phyloP scores from a whole-genome alignment of 2,888 invertebrate species.

The Anoncus sp. region DNA sequence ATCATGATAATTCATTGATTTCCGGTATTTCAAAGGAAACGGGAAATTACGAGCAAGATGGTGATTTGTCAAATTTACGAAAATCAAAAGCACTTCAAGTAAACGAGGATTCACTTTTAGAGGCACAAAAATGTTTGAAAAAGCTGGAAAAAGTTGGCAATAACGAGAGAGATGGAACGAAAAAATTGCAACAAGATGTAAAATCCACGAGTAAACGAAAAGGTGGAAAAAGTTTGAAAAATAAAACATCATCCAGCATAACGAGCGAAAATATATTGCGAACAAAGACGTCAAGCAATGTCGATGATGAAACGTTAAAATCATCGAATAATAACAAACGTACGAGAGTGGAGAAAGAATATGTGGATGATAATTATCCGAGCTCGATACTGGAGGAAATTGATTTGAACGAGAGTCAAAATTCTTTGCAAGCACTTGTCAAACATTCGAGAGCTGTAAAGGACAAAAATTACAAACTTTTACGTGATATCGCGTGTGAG shows the following conservation, averaged over 20 bases:
- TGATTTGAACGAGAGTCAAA: constrained; percentile 77
- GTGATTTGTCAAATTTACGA: constrained; percentile 62
- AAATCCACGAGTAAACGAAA: constrained; percentile 78
- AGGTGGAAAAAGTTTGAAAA: constrained; percentile 75
- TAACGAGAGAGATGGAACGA: constrained; percentile 71
- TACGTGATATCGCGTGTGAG: constrained; percentile 75
- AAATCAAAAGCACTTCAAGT: constrained; percentile 72
- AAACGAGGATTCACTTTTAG: constrained; percentile 67
- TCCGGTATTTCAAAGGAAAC: too few relatives aligned
- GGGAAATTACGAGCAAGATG: constrained; percentile 46
- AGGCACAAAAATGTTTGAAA: too few relatives aligned
- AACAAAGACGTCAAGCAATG: constrained; percentile 71
- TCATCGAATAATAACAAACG: constrained; percentile 73
- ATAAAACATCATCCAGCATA: constrained; percentile 70
- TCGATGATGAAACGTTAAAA: constrained; percentile 72
- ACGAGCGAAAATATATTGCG: constrained; percentile 72
- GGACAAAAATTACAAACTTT: constrained; percentile 74
- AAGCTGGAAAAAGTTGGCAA: constrained; percentile 69
- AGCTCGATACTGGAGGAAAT: constrained; percentile 74
- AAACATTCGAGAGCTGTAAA: constrained; percentile 78
- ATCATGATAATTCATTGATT: too few relatives aligned
- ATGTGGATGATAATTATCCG: constrained; percentile 69
- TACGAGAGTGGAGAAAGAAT: constrained; percentile 74
- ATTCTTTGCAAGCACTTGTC: constrained; percentile 76
- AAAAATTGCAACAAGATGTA: constrained; percentile 67